Evolutionary conservation across 2,113 vertebrate species (phyloP), one percentile per base, ranked within the genome.

Genomic region (Pteropus alecto): DNA sequence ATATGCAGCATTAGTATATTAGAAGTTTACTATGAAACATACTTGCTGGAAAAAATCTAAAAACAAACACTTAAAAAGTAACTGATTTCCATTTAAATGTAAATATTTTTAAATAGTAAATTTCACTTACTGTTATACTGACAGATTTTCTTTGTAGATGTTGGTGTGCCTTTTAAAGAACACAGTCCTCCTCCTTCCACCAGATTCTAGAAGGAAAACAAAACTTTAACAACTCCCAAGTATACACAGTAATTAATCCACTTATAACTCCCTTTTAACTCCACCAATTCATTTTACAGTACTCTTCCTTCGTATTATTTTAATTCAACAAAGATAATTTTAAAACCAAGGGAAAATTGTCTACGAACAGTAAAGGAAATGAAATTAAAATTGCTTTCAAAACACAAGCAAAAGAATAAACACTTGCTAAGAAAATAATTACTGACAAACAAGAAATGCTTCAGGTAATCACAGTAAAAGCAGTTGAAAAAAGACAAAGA

Each of bases 71-170:
- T 86, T 82, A 54, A 77, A 84, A 79, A 43, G 77, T 85, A 73
- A 92, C 21, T 90, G 26, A 95, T 85, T 82, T 85, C n/a, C 74
- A 87, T 30, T 82, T 78, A 56, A 94, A 92, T 61, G 12, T 21
- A 56, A 86, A 28, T 1, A 70, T 94, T 87, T 48, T 73, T 35
- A 87, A 77, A 74, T 7, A 92, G 56, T 71, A 93, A 97, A 89
- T 46, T 77, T 74, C 22, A 87, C 19, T 65, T 93, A 84, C 14
- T 85, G 85, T 56, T 43, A 28, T 77, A 96, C 94, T 97, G 79
- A 98, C 96, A 96, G 3, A 89, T 97, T 90, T 97, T 94, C 95
- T 97, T 2, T 14, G 38, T 85, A 97, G 94, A 91, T 54, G 54
- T 60, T 89, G 94, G 90, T 70, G 15, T 96, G 21, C 26, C 9